A percentile compares a stretch with the other conserved stretches of the same genome.
Conservation (phyloP, 64 coral and sea anemone species). For the Pocillopora verrucosa region DNA sequence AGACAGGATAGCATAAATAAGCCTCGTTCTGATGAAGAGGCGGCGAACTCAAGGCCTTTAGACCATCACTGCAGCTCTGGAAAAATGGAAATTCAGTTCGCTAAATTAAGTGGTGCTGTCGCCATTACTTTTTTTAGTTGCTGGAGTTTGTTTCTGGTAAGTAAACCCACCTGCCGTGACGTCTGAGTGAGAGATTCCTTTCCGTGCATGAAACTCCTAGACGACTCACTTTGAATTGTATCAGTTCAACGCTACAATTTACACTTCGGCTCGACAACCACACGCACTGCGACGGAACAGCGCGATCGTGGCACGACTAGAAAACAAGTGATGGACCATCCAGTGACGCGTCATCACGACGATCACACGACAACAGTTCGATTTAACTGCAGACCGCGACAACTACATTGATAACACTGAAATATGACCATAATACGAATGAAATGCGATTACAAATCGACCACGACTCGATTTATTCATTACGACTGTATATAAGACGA, state of each 20-base stretch:
- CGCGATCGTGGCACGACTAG: too few species aligned
- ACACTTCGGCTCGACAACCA: too few species aligned
- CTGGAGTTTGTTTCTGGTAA: conserved; percentile 92
- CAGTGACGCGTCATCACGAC: too few species aligned
- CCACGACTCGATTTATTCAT: background rate
- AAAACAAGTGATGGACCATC: too few species aligned
- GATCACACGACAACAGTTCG: too few species aligned
- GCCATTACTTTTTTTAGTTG: conserved; percentile 71
- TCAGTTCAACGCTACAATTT: too few species aligned
- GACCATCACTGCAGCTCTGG: background rate
- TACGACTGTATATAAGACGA: background rate
- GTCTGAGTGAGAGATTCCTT: too few species aligned
- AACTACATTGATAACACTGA: background rate
- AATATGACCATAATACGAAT: background rate
- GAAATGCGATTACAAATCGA: background rate
- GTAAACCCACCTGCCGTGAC: background rate
- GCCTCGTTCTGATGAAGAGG: conserved; percentile 39
- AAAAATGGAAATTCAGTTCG: conserved; percentile 91
- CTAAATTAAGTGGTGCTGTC: conserved; percentile 79
- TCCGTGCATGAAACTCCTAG: too few species aligned
- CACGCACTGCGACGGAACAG: too few species aligned
- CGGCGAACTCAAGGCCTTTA: background rate
- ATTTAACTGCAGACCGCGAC: background rate
- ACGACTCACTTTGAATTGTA: too few species aligned
- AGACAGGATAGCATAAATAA: background rate